A percentile compares a stretch with the other conserved stretches of the same genome.
Conservation (phyloP, 2,888 invertebrate species). For the Drosophila aldrichi region DNA sequence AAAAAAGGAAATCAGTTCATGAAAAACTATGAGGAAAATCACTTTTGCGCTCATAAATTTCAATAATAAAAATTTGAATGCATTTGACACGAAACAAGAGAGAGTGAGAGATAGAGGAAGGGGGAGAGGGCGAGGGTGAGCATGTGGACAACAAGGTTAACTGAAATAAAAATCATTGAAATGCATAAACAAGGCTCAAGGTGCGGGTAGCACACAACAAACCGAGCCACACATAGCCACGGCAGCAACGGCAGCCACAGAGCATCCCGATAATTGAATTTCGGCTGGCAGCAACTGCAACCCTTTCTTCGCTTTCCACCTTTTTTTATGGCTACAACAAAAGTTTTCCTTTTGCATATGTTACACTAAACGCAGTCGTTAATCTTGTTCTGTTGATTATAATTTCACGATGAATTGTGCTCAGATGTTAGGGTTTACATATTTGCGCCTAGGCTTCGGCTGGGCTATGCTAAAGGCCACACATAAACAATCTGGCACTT, state of each 20-base stretch:
- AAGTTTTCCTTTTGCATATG: conserved; percentile 70
- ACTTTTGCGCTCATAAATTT: conserved; percentile 80
- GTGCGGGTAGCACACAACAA: conserved; percentile 54
- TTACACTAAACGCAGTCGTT: conserved; percentile 32
- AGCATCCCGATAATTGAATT: conserved; percentile 67
- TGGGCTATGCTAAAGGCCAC: not conserved
- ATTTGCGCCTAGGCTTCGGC: too few species aligned
- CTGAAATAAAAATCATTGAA: conserved; percentile 71
- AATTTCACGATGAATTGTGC: conserved; percentile 43
- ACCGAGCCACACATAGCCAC: conserved; percentile 11
- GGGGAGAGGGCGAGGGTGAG: not conserved
- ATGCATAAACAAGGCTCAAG: conserved; percentile 70
- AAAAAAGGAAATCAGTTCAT: conserved; percentile 25
- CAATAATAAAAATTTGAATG: conserved; percentile 82
- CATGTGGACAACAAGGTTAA: conserved; percentile 68
- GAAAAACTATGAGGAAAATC: conserved; percentile 77
- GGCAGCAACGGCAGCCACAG: conserved; percentile 18
- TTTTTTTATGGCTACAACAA: conserved; percentile 6
- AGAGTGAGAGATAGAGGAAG: not conserved
- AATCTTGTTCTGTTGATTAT: conserved; percentile 44
- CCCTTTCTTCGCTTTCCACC: conserved; percentile 50
- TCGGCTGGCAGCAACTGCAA: conserved; percentile 50
- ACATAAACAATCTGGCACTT: conserved; percentile 7
- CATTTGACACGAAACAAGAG: conserved; percentile 72
- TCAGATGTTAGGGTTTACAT: conserved; percentile 38